Evolutionary conservation across 2,888 invertebrate genomes (phyloP), one percentile per base, ranked within the genome.

Genomic region (Chaetogeoica ovagalla): DNA sequence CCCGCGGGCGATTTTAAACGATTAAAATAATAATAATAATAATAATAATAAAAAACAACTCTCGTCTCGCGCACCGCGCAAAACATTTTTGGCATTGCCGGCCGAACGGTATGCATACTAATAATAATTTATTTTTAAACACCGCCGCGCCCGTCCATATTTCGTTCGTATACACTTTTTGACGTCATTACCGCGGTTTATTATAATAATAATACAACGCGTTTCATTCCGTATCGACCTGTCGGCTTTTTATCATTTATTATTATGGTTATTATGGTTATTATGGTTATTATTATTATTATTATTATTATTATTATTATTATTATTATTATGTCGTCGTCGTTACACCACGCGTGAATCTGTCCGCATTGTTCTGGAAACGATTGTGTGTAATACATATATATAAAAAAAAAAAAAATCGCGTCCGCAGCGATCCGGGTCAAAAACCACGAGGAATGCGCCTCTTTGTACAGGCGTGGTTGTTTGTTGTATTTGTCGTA

Each of bases 361-460:
- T 48, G 30, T 52, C 30, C 63, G 30, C 30, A 30, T 63, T 73
- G 63, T 63, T 63, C 52, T 55, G 17, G 37, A 74, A 74, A 74
- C 21, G 39, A 37, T 57, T 23, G 55, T 73, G 52, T 9, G 55
- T n/a, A n/a, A n/a, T n/a, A n/a, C 4, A 30, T 30, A 30, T 30
- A 4, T 30, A 30, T 52, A 57, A 70, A 70, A 23, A 59, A 30
- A 7, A 21, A 21, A 57, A 30, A 69, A 37, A 19, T 70, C 37
- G 70, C 11, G 39, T 55, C 55, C 21, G 37, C n/a, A n/a, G n/a
- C 39, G 55, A 74, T 65, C 55, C 74, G 65, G 55, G 74, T 74
- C 74, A 74, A 74, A 74, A 74, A 74, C 74, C 65, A 65, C 55
- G 21, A 74, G 39, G 65, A 74, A 74, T 65, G 74, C 37, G 39